These are phyloP conservation scores for Sesia apiformis DNA, from an alignment of 2,888 invertebrate genomes.

Conservation along the genomic window DNA sequence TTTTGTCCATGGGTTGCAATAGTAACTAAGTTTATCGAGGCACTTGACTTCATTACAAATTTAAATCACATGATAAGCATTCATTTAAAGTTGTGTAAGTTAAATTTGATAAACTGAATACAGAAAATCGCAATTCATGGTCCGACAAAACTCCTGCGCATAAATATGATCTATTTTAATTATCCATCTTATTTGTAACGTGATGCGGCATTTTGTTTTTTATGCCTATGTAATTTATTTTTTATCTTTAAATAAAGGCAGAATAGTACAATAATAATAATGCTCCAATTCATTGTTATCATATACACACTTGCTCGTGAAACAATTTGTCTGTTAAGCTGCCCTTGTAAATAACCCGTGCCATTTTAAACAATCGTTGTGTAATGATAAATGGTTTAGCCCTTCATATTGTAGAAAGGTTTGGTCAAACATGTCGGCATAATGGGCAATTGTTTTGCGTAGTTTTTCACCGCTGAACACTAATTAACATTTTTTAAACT, in stretches of 20 bases:
- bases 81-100: background rate
- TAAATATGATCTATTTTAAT: too few species aligned
- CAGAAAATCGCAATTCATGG: too few species aligned
- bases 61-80: background rate
- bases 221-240: background rate
- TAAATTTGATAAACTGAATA: background rate
- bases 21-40: background rate
- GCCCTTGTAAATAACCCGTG: slow-evolving; percentile 23
- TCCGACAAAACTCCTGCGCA: too few species aligned
- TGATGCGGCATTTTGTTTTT: background rate
- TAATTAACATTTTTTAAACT: too few species aligned
- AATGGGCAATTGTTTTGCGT: background rate
- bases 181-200: too few species aligned
- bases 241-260: background rate
- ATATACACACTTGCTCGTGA: background rate
- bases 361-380: slow-evolving; percentile 40
- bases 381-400: slow-evolving; percentile 22
- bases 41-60: background rate
- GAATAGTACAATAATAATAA: background rate
- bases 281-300: background rate
- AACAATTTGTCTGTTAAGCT: slow-evolving; percentile 23
- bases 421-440: background rate
- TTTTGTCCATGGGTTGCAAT: background rate
- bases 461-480: too few species aligned
- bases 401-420: background rate